Percentiles rank a stretch among this genome's conserved stretches.
Conservation (phyloP, 2,797 vertebrate species). For the Chiloscyllium punctatum region DNA sequence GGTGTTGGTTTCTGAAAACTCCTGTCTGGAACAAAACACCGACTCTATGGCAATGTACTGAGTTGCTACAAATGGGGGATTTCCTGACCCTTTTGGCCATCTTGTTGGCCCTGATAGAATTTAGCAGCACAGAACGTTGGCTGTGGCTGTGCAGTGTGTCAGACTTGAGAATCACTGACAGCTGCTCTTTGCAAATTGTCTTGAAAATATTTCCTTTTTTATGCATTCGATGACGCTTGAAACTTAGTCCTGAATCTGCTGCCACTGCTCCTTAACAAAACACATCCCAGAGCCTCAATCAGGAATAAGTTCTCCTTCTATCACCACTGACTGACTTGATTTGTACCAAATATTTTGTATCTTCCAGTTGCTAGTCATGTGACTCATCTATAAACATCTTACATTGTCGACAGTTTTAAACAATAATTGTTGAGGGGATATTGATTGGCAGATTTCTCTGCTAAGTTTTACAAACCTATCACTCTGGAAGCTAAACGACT, state of each 20-base stretch:
- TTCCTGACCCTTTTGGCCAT: neutral
- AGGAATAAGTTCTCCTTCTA: neutral
- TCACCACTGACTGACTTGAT: neutral
- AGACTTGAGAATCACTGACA: neutral
- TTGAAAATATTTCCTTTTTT: neutral
- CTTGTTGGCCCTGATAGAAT: neutral
- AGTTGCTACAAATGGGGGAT: neutral
- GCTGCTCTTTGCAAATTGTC: neutral
- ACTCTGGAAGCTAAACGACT: neutral
- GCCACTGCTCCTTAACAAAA: neutral
- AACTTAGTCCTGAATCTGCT: neutral
- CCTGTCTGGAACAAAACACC: neutral
- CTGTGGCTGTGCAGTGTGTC: no score
- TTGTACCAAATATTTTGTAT: neutral
- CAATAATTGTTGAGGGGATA: neutral
- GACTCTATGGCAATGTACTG: neutral
- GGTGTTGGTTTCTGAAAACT: neutral
- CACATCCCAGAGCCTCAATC: neutral
- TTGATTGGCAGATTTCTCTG: neutral
- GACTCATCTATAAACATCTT: neutral
- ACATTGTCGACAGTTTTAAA: neutral
- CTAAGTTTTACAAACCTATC: neutral
- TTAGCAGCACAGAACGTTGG: neutral
- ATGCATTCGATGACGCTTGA: neutral
- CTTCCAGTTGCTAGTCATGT: neutral